Percentiles rank a stretch among this genome's conserved stretches.
These are phyloP conservation scores for Syngnathus scovelli DNA, from an alignment of 2,113 vertebrate genomes.

Conservation along the genomic window DNA sequence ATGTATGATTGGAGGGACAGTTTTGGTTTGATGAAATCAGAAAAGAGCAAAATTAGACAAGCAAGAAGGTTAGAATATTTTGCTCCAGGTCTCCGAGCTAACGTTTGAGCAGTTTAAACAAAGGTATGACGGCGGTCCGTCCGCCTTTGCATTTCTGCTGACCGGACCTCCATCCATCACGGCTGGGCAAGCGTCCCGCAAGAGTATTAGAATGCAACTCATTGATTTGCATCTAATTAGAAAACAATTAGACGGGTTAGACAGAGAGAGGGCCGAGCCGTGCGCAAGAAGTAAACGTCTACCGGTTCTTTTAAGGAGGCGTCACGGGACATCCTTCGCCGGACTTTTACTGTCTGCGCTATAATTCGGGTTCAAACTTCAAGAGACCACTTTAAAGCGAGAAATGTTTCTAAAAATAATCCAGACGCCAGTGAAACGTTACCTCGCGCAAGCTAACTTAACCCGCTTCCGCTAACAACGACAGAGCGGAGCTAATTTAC, in stretches of 20 bases:
- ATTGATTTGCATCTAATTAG: slow-evolving; percentile 65
- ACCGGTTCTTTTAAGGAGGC: slow-evolving; percentile 10
- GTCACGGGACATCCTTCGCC: not conserved
- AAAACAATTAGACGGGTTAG: slow-evolving; percentile 69
- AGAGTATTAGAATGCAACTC: slow-evolving; percentile 61
- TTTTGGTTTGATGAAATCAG: too few relatives aligned
- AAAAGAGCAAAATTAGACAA: too few relatives aligned
- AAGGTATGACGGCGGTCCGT: slow-evolving; percentile 34
- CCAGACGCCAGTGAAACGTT: too few relatives aligned
- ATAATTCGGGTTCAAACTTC: not conserved
- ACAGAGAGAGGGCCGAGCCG: slow-evolving; percentile 45
- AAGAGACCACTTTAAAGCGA: not conserved
- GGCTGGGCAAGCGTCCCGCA: slow-evolving; percentile 57
- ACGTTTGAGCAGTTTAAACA: not conserved
- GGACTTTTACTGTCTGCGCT: not conserved
- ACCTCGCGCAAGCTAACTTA: too few relatives aligned
- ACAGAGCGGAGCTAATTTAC: too few relatives aligned
- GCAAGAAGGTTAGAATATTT: too few relatives aligned
- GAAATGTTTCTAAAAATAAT: not conserved
- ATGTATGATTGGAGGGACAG: too few relatives aligned
- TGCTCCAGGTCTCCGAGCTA: not conserved
- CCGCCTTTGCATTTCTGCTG: slow-evolving; percentile 48
- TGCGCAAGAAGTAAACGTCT: slow-evolving; percentile 38
- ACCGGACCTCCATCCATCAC: slow-evolving; percentile 52
- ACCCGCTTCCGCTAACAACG: too few relatives aligned